These are phyloP conservation scores for Cheilosia scutellata DNA, from an alignment of 2,888 invertebrate genomes.

Conservation along the genomic window DNA sequence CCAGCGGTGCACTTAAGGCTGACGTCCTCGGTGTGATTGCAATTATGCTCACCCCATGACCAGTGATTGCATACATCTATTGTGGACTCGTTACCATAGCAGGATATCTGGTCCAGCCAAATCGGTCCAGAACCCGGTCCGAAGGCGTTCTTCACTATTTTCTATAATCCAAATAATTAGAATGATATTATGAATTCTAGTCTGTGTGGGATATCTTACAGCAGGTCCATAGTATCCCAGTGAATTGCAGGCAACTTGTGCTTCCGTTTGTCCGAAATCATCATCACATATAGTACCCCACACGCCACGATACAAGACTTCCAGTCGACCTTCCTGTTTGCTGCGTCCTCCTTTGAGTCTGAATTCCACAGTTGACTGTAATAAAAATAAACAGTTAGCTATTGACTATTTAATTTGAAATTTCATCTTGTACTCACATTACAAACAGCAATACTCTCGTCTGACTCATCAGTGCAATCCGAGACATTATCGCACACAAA, in stretches of 20 bases:
- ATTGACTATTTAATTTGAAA: background rate
- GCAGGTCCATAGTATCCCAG: slow-evolving; percentile 86
- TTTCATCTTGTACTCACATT: slow-evolving; percentile 84
- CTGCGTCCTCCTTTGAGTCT: slow-evolving; percentile 87
- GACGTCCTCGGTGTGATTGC: slow-evolving; percentile 90
- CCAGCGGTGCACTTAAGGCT: slow-evolving; percentile 85
- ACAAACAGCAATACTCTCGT: slow-evolving; percentile 86
- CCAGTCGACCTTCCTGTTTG: slow-evolving; percentile 87
- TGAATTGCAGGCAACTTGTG: slow-evolving; percentile 87
- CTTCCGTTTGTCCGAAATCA: slow-evolving; percentile 88
- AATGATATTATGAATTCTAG: background rate
- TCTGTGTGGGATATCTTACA: slow-evolving; percentile 72
- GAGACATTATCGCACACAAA: slow-evolving; percentile 88
- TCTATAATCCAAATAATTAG: slow-evolving; percentile 74
- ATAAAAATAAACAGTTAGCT: background rate
- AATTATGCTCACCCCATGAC: slow-evolving; percentile 89
- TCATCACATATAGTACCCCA: slow-evolving; percentile 94
- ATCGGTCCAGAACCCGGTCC: slow-evolving; percentile 87
- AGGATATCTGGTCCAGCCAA: slow-evolving; percentile 89
- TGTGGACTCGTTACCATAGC: slow-evolving; percentile 88
- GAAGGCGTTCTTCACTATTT: slow-evolving; percentile 81
- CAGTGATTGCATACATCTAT: slow-evolving; percentile 88
- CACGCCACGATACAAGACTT: slow-evolving; percentile 88
- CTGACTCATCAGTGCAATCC: slow-evolving; percentile 88
- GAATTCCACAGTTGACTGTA: slow-evolving; percentile 85